Evolutionary conservation across 2,113 vertebrate genomes (phyloP).

Genomic region (Oreochromis aureus): DNA sequence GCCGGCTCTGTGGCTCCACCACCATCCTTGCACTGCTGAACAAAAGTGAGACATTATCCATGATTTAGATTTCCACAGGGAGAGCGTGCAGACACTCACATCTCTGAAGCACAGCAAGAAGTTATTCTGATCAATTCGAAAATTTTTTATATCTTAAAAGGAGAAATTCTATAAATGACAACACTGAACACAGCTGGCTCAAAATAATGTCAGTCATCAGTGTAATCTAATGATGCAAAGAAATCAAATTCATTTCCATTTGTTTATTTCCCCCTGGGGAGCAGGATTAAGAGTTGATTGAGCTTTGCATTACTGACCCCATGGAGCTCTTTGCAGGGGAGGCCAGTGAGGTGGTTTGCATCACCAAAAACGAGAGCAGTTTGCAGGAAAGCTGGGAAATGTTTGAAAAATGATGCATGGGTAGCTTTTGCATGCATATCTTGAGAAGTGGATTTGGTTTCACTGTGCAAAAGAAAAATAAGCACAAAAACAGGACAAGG

Average conservation of each 20-base stretch:
- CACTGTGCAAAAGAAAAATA: not conserved
- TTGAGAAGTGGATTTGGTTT: not conserved
- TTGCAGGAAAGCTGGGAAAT: not conserved
- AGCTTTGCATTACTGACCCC: conserved; percentile 25
- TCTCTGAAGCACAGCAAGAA: conserved; percentile 5
- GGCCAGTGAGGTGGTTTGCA: not conserved
- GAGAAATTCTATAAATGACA: not conserved
- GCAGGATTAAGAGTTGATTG: conserved; percentile 24
- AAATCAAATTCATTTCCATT: conserved; percentile 52
- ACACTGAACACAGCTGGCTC: conserved; percentile 29
- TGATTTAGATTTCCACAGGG: not conserved
- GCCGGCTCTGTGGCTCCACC: not conserved
- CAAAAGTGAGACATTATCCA: conserved; percentile 12
- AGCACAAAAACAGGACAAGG: not conserved
- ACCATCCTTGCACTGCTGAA: not conserved
- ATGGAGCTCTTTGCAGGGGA: not conserved
- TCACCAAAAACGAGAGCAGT: not conserved
- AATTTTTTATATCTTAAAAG: conserved; percentile 6
- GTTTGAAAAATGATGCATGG: not conserved
- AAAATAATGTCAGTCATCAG: conserved; percentile 25
- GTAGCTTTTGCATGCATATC: conserved; percentile 18
- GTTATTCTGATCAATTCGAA: conserved; percentile 12
- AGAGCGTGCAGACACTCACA: not conserved
- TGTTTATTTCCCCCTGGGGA: conserved; percentile 26
- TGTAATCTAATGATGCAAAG: conserved; percentile 54